Evolutionary conservation across 2,113 vertebrate species (phyloP).

Genomic region (Cyanoderma ruficeps): DNA sequence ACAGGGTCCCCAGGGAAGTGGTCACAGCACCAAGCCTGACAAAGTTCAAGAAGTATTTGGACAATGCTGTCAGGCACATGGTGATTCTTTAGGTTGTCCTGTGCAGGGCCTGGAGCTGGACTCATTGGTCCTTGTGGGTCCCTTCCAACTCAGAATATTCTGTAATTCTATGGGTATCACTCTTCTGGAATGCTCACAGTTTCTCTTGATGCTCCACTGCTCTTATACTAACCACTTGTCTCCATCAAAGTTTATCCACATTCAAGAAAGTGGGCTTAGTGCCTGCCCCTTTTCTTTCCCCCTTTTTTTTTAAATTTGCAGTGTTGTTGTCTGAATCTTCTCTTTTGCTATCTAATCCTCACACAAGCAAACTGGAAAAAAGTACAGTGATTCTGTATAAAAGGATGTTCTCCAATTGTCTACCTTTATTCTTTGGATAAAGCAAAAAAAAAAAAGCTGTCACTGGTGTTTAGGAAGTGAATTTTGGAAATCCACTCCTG

Average conservation of each 20-base stretch:
- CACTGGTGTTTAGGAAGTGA: not conserved
- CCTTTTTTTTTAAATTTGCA: not conserved
- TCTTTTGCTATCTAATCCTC: not conserved
- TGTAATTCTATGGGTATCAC: not conserved
- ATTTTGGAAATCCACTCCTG: not conserved
- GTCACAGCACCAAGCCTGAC: not conserved
- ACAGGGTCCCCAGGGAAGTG: not conserved
- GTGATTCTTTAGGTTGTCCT: not conserved
- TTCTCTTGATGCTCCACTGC: not conserved
- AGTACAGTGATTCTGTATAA: not conserved
- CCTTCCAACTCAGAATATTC: not conserved
- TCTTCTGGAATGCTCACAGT: not conserved
- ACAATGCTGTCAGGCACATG: not conserved
- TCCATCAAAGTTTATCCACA: not conserved
- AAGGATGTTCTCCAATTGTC: not conserved
- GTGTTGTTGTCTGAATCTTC: not conserved
- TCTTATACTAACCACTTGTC: not conserved
- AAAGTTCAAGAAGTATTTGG: not conserved
- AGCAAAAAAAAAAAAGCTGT: not conserved
- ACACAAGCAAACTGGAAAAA: not conserved
- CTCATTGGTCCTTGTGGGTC: not conserved
- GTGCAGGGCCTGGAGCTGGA: not conserved
- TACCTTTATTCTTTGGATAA: not conserved
- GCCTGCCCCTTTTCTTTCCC: rapidly evolving
- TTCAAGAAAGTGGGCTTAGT: not conserved